These are phyloP conservation scores for Pangasianodon hypophthalmus DNA, from an alignment of 2,113 vertebrate species.

Conservation along the genomic window DNA sequence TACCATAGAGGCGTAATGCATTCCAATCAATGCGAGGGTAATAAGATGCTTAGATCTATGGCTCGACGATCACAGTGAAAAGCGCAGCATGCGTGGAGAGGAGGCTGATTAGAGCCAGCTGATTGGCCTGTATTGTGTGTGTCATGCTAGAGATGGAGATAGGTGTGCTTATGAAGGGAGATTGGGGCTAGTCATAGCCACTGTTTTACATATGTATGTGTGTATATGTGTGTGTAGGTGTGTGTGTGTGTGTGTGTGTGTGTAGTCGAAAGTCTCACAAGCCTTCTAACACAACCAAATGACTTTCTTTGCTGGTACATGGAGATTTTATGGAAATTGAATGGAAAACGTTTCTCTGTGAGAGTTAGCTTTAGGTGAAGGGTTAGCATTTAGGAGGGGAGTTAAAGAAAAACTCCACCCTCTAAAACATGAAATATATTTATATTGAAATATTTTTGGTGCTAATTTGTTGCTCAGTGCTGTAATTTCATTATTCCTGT, in stretches of 20 bases:
- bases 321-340: background rate
- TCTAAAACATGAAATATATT: background rate
- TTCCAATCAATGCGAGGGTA: slow-evolving; percentile 71
- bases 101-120: slow-evolving; percentile 68
- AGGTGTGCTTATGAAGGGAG: slow-evolving; percentile 3
- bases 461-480: background rate
- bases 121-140: slow-evolving; percentile 66
- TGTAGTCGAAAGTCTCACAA: background rate
- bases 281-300: background rate
- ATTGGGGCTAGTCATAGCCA: background rate
- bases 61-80: slow-evolving; percentile 68
- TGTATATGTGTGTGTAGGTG: background rate
- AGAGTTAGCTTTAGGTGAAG: background rate
- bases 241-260: background rate
- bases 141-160: slow-evolving; percentile 48
- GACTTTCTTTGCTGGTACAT: background rate
- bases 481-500: background rate
- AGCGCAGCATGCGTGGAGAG: slow-evolving; percentile 64
- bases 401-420: background rate
- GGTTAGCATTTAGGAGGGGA: background rate
- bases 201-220: background rate
- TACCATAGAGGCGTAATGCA: slow-evolving; percentile 68
- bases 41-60: slow-evolving; percentile 65
- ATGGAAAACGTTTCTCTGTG: background rate
- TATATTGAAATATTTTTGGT: background rate